Evolutionary conservation across 2,888 invertebrate species (phyloP).

Genomic region (Hedychridium roseum): DNA sequence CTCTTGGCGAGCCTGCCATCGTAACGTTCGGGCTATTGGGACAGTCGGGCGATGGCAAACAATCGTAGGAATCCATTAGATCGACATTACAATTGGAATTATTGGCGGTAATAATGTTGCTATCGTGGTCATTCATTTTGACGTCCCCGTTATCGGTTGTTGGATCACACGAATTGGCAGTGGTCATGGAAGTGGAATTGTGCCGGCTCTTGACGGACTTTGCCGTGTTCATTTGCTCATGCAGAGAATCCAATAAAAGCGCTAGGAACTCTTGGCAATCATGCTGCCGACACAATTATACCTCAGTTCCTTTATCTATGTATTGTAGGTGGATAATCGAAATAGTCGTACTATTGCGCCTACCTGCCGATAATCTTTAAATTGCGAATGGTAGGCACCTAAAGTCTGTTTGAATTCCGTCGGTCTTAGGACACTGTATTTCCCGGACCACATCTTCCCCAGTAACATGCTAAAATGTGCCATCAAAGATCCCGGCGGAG

Average conservation of each 20-base stretch:
- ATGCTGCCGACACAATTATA: conserved; percentile 62
- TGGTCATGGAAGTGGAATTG: conserved; percentile 48
- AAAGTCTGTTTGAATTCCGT: conserved; percentile 69
- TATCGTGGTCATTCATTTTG: conserved; percentile 37
- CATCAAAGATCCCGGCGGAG: conserved; percentile 62
- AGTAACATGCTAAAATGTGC: conserved; percentile 67
- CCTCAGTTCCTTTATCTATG: neutral
- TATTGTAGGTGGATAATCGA: conserved; percentile 7
- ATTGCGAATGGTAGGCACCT: conserved; percentile 69
- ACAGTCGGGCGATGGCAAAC: conserved; percentile 51
- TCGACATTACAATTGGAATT: conserved; percentile 42
- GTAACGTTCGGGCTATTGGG: conserved; percentile 58
- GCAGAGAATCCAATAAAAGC: conserved; percentile 69
- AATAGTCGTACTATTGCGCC: conserved; percentile 2
- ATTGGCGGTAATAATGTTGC: conserved; percentile 45
- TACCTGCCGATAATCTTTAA: conserved; percentile 72
- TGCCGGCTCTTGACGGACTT: conserved; percentile 52
- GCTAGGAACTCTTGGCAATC: conserved; percentile 75
- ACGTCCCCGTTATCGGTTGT: conserved; percentile 46
- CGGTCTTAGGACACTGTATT: conserved; percentile 66
- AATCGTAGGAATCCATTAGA: conserved; percentile 51
- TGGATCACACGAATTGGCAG: conserved; percentile 52
- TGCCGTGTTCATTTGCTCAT: conserved; percentile 68
- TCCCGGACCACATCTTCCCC: conserved; percentile 69
- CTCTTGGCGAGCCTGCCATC: conserved; percentile 59